Percentiles rank a stretch among this genome's conserved stretches.
Evolutionary conservation across 1,140 invertebrate species (phyloP).

Genomic region (Cherax quadricarinatus): DNA sequence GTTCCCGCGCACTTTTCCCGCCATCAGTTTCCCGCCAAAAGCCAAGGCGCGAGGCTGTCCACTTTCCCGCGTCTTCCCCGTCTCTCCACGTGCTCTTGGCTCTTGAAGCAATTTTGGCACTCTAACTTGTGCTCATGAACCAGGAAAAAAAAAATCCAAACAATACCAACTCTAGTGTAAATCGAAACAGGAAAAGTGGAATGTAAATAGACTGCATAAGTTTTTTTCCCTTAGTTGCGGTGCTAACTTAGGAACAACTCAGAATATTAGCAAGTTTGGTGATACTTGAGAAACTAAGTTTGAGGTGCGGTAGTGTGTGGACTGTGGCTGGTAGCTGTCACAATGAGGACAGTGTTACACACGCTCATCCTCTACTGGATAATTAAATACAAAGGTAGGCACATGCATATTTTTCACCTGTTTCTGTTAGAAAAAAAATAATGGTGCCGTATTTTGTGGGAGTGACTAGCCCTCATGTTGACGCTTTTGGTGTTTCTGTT

Average conservation of each 20-base stretch:
- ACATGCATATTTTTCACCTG: background rate
- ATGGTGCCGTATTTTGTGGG: too few relatives aligned
- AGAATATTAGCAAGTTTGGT: background rate
- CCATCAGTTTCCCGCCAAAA: conserved; percentile 67
- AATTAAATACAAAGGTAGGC: too few relatives aligned
- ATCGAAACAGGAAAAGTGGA: background rate
- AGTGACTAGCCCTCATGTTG: too few relatives aligned
- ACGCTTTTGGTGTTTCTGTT: too few relatives aligned
- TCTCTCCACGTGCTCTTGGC: conserved; percentile 43
- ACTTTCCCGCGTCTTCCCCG: conserved; percentile 30
- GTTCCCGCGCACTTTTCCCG: conserved; percentile 26
- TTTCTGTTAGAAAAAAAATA: too few relatives aligned
- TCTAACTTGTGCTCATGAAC: background rate
- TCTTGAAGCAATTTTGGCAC: background rate
- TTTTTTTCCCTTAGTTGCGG: background rate
- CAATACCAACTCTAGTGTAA: background rate
- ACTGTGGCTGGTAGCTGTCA: background rate
- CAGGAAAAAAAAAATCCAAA: background rate
- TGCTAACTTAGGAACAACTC: background rate
- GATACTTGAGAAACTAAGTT: background rate
- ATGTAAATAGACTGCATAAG: background rate
- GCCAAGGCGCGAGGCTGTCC: conserved; percentile 58
- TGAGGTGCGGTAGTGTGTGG: background rate
- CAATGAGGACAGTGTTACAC: background rate
- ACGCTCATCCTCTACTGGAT: background rate